Base-by-base conservation (phyloP, 1,140 invertebrate genomes). In the Leptinotarsa lineolata region DNA sequence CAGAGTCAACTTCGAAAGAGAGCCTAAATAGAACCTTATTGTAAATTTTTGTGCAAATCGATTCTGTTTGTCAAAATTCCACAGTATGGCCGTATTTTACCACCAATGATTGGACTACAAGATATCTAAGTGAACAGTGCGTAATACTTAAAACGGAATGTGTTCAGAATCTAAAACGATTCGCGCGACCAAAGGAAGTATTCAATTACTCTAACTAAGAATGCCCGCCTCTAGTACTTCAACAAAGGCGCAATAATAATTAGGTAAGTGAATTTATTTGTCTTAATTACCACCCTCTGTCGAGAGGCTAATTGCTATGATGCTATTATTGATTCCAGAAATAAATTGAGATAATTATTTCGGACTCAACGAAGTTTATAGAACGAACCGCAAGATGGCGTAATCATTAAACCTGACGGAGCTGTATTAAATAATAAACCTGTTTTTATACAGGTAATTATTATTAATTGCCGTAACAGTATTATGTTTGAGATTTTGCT, bases 401-500 rank as follows among this genome's bases (percentile, higher is more conserved):
- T 54, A 13, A 54, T 54, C 2, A 54, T 16, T 54, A n/a, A n/a
- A 54, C n/a, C 6, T 54, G n/a, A 0, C 6, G 48, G 2, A n/a
- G 48, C 48, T 21, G 20, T 18, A n/a, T 63, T 4, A 63, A 22
- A 63, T 63, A 63, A 63, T 30, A 63, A 63, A 24, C 61, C 61
- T 20, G 61, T 21, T 63, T 63, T 4, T 30, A 18, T 30, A 63
- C 4, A 63, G 61, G 61, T 63, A 63, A 63, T 63, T 63, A 63
- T 63, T 63, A 63, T 63, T 63, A 63, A 63, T 63, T 30, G 24
- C 21, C 1, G 24, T 63, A 22, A 63, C 24, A 63, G 20, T 63
- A 30, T n/a, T 24, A 63, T 63, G 61, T 30, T 63, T 22, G 24
- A 63, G 20, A 63, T 63, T 63, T 63, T 63, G 20, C 61, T 63